Evolutionary conservation across 2,888 invertebrate genomes (phyloP).

Genomic region (Sacculina carcini): DNA sequence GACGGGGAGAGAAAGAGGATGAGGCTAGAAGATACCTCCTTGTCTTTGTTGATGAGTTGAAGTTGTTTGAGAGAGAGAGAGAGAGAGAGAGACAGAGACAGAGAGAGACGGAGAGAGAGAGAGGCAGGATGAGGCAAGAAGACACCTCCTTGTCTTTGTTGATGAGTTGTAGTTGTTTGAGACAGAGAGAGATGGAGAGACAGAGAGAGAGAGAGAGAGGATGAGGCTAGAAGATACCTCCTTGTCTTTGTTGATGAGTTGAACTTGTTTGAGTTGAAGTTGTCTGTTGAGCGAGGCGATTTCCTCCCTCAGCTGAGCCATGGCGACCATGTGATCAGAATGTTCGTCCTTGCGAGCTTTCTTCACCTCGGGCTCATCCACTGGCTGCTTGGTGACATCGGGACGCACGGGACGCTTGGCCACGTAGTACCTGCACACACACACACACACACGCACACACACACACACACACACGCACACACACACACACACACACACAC

Average conservation of each 20-base stretch:
- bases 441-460: neutral
- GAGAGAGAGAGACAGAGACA: too few species aligned
- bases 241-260: conserved; percentile 65
- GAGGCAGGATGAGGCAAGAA: neutral
- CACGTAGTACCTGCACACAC: neutral
- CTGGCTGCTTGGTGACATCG: conserved; percentile 29
- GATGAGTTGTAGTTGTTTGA: conserved; percentile 33
- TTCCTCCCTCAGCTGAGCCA: conserved; percentile 79
- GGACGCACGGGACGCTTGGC: conserved; percentile 37
- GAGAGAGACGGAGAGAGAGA: conserved; percentile 2
- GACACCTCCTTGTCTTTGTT: conserved; percentile 67
- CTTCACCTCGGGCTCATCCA: conserved; percentile 18
- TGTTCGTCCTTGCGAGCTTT: conserved; percentile 1
- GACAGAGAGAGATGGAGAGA: too few species aligned
- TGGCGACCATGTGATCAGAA: conserved; percentile 68
- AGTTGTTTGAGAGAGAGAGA: conserved; percentile 46
- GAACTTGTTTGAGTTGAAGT: conserved; percentile 53
- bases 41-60: conserved; percentile 63
- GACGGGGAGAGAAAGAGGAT: neutral
- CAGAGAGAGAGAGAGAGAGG: conserved; percentile 1
- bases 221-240: conserved; percentile 30
- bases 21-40: conserved; percentile 33
- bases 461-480: too few species aligned
- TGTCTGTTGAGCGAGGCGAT: conserved; percentile 75
- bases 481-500: too few species aligned